Evolutionary conservation across 2,888 invertebrate genomes (phyloP).

Genomic region (Lithophane socia): DNA sequence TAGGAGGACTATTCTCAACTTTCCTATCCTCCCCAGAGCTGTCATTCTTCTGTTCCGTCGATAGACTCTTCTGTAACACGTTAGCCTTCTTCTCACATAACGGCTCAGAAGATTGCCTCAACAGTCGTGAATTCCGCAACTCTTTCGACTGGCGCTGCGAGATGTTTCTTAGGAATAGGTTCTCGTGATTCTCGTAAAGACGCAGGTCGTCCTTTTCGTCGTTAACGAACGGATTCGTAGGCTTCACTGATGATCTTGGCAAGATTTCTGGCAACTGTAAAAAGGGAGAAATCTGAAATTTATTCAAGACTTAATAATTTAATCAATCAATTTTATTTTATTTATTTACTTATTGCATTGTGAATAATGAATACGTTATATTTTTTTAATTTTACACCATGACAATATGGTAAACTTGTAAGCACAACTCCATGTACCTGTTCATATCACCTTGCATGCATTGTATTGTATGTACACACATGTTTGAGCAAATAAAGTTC

Average conservation of each 20-base stretch:
- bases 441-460: too few relatives aligned
- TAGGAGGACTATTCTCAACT: constrained; percentile 77
- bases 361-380: too few relatives aligned
- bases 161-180: constrained; percentile 83
- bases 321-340: too few relatives aligned
- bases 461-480: too few relatives aligned
- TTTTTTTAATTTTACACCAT: too few relatives aligned
- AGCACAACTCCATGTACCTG: too few relatives aligned
- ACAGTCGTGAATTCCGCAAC: constrained; percentile 79
- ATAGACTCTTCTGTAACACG: constrained; percentile 82
- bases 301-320: neutral
- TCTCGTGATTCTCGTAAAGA: constrained; percentile 87
- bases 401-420: too few relatives aligned
- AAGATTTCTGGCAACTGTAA: constrained; percentile 85
- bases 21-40: constrained; percentile 71
- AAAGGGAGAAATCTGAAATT: neutral
- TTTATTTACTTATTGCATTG: too few relatives aligned
- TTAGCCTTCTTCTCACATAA: constrained; percentile 78
- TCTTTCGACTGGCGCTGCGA: constrained; percentile 86
- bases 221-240: constrained; percentile 82
- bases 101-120: constrained; percentile 86
- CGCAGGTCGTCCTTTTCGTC: constrained; percentile 77
- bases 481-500: too few relatives aligned
- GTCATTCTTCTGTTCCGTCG: constrained; percentile 82
- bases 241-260: constrained; percentile 77